Evolutionary conservation across 1,140 invertebrate species (phyloP), one percentile per base, ranked within the genome.

Genomic region (Drosophila pandora): DNA sequence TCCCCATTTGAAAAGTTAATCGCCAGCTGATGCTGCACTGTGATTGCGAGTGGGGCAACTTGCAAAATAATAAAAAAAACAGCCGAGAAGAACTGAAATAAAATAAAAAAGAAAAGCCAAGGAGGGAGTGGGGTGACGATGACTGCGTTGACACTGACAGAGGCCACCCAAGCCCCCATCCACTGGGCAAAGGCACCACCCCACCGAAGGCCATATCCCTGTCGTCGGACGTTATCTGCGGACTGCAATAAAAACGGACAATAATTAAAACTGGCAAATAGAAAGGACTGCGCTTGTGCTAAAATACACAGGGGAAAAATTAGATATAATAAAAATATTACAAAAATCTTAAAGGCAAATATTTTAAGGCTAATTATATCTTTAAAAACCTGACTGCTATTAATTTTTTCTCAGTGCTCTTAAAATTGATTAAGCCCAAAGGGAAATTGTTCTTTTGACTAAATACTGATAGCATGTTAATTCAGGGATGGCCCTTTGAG

Each of bases 261-360:
- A 85, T 87, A 85, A 85, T 85, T 85, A 85, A 85, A 87, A 85
- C 78, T 77, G 81, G 81, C 64, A 60, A 79, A 71, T 75, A 75
- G 59, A 75, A 73, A 34, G 55, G 59, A 58, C 60, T 47, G 53
- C 21, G 17, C 9, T 39, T 12, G 43, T 21, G 5, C 25, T 12
- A 7, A 4, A 3, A 8, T 0, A 17, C 47, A 59, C 65, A 30
- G 10, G 8, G 22, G 13, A 5, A 57, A 37, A 63, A 37, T 9
- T 43, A 43, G 41, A 4, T 2, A 34, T 34, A 9, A 34, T 34
- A 34, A 34, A 10, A 10, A 37, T 37, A n/a, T 37, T 37, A 3
- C 8, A 32, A 9, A 37, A 32, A 32, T 8, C 9, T 9, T 3
- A 32, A 9, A 10, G 23, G 2, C 3, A 45, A 9, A 25, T 5